phyloP scores from a whole-genome alignment of 2,888 invertebrate genomes.

The Patella ulyssiponensis region DNA sequence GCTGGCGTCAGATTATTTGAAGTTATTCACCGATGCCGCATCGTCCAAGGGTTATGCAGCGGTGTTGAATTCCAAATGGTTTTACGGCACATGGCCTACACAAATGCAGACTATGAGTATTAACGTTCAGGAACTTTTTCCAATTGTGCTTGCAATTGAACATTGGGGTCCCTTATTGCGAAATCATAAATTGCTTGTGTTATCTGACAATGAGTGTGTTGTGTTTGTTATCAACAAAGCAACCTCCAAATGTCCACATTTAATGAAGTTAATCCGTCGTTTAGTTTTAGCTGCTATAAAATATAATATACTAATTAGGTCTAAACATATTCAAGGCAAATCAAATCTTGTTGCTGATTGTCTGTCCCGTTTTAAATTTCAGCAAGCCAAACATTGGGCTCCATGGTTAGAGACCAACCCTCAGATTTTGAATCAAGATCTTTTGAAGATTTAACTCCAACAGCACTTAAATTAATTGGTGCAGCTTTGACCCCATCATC shows the following conservation, averaged over 20 bases:
- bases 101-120: not conserved
- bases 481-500: not conserved
- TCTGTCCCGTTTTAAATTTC: not conserved
- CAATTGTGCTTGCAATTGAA: constrained; percentile 8
- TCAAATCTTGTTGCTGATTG: not conserved
- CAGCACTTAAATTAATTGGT: not conserved
- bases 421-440: not conserved
- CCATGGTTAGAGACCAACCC: not conserved
- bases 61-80: not conserved
- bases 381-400: not conserved
- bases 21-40: constrained; percentile 13
- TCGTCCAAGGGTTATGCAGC: constrained; percentile 1
- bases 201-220: too few relatives aligned
- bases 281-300: not conserved
- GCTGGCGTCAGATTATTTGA: not conserved
- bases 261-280: not conserved
- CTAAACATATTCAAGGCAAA: not conserved
- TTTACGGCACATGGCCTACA: constrained; percentile 5
- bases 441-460: not conserved
- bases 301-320: not conserved
- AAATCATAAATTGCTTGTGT: too few relatives aligned
- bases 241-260: not conserved
- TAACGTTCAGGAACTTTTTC: constrained; percentile 10
- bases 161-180: too few relatives aligned
- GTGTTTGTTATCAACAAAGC: constrained; percentile 15